Conservation (phyloP, 2,797 vertebrate species). For the Sebastes flavidus region DNA sequence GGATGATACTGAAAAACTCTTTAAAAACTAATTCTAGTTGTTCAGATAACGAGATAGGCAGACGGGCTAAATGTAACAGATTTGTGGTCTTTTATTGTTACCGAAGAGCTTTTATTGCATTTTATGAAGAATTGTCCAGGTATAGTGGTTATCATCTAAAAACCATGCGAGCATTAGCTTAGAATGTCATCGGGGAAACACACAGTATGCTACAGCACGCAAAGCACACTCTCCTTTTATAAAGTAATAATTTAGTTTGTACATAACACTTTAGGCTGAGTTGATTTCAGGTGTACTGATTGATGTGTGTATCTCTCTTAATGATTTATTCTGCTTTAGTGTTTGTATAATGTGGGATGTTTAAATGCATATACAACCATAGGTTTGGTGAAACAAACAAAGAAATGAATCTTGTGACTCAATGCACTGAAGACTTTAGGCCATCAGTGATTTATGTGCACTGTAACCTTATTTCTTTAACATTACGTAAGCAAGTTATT, state of each 20-base stretch:
- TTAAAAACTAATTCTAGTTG: background rate
- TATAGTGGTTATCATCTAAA: too few species aligned
- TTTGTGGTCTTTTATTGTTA: background rate
- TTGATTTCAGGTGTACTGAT: background rate
- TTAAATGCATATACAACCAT: background rate
- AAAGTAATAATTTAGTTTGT: background rate
- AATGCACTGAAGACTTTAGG: background rate
- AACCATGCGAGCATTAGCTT: background rate
- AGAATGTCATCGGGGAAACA: background rate
- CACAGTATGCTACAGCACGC: background rate
- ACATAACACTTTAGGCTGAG: background rate
- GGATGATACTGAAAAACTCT: background rate
- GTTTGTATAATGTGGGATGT: background rate
- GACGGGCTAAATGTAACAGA: background rate
- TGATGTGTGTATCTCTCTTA: background rate
- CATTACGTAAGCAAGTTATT: background rate
- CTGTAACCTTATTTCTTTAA: background rate
- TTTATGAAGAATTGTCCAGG: background rate
- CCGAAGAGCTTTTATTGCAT: background rate
- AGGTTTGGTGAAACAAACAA: background rate
- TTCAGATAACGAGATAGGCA: background rate
- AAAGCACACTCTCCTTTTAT: background rate
- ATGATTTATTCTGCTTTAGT: background rate
- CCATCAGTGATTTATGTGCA: background rate
- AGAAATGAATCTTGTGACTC: background rate